Conservation (phyloP, 2,113 vertebrate genomes). For the Lycocorax pyrrhopterus region DNA sequence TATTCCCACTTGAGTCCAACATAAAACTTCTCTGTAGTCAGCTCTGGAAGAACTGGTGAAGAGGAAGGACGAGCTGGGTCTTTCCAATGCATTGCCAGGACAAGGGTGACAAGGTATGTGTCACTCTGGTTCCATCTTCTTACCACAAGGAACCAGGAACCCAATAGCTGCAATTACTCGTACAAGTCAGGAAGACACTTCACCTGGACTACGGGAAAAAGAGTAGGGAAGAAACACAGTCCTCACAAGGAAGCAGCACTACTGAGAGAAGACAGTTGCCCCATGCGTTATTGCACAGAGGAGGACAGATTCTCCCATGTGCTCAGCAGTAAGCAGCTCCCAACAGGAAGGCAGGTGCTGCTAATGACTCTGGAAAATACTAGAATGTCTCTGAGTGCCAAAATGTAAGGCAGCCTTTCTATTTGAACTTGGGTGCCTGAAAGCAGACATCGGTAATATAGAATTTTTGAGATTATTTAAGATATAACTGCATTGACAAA, state of each 20-base stretch:
- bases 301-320: background rate
- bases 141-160: background rate
- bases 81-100: background rate
- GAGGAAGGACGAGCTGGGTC: background rate
- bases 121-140: background rate
- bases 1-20: background rate
- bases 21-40: background rate
- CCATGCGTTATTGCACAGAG: accelerated
- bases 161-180: background rate
- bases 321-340: background rate
- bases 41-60: background rate
- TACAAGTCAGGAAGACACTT: background rate
- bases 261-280: background rate
- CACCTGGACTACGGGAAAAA: background rate
- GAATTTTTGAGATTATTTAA: background rate
- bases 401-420: background rate
- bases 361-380: background rate
- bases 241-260: background rate
- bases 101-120: background rate
- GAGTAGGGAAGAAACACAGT: background rate
- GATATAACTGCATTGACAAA: background rate
- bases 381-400: background rate
- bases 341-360: background rate
- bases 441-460: background rate
- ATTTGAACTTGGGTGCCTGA: background rate